These are phyloP conservation scores for Myioborus melanocephalus DNA, from an alignment of 2,797 vertebrate genomes.

Conservation along the genomic window DNA sequence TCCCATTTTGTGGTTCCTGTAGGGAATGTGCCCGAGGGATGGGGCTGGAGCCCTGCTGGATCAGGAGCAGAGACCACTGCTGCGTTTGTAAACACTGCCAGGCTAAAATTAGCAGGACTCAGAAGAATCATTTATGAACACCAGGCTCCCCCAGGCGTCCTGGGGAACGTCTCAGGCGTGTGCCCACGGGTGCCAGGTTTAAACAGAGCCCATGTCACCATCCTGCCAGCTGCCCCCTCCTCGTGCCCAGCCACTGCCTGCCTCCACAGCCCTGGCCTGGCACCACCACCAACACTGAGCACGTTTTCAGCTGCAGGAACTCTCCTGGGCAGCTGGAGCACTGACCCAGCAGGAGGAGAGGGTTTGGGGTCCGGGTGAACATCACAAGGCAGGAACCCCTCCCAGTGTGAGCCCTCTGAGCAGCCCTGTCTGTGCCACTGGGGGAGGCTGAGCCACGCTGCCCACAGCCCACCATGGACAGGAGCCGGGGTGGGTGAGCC, in stretches of 20 bases:
- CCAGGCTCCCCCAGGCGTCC: slow-evolving; percentile 5
- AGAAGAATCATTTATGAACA: neutral
- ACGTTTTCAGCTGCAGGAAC: neutral
- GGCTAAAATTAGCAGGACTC: slow-evolving; percentile 35
- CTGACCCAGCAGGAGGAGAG: neutral
- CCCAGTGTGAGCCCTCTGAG: neutral
- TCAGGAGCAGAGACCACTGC: neutral
- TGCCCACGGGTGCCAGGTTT: neutral
- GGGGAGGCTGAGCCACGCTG: accelerated
- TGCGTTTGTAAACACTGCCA: slow-evolving; percentile 53
- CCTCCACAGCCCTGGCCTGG: neutral
- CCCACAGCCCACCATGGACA: neutral
- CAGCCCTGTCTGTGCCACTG: neutral
- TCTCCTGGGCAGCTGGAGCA: neutral
- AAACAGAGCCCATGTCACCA: neutral
- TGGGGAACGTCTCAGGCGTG: neutral
- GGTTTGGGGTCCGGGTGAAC: neutral
- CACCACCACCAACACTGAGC: accelerated
- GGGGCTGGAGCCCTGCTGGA: slow-evolving; percentile 7
- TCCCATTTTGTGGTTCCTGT: neutral
- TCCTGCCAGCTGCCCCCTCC: neutral
- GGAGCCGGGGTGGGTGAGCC: neutral
- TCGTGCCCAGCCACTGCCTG: neutral
- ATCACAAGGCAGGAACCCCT: neutral
- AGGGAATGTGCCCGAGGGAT: neutral